Percentiles rank a stretch among this genome's conserved stretches.
These are phyloP conservation scores for Lucinisca nassula DNA, from an alignment of 2,888 invertebrate species.

Conservation along the genomic window DNA sequence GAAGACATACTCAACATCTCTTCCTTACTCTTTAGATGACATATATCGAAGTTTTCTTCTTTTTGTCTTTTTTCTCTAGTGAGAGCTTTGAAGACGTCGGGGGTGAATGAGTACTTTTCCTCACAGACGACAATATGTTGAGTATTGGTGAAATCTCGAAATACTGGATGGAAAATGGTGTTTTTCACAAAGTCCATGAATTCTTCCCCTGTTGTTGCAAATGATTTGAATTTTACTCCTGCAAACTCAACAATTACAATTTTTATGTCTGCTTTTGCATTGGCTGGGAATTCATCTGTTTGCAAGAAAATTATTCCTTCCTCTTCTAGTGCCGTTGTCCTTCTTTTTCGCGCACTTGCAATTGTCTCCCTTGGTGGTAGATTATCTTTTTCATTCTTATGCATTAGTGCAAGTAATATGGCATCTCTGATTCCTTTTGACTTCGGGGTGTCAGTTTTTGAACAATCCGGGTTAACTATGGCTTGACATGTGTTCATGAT, in stretches of 20 bases:
- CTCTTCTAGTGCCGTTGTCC: not conserved
- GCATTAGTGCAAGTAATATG: not conserved
- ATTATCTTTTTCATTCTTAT: not conserved
- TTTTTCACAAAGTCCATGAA: not conserved
- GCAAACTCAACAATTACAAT: not conserved
- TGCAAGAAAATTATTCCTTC: not conserved
- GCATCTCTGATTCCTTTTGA: not conserved
- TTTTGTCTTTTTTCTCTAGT: not conserved
- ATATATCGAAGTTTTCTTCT: not conserved
- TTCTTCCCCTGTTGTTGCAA: not conserved
- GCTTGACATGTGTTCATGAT: constrained; percentile 1
- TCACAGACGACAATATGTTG: not conserved
- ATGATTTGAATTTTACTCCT: not conserved
- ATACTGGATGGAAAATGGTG: not conserved
- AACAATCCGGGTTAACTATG: not conserved
- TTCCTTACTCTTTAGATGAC: not conserved
- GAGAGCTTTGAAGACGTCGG: not conserved
- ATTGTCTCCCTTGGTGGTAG: not conserved
- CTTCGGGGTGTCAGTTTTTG: not conserved
- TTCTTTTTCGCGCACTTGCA: not conserved
- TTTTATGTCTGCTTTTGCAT: not conserved
- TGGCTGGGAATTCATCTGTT: not conserved
- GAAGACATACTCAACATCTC: not conserved
- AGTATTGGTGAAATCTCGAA: not conserved
- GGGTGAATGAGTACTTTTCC: not conserved